Evolutionary conservation across 2,888 invertebrate genomes (phyloP).

Genomic region (Acronicta psi): DNA sequence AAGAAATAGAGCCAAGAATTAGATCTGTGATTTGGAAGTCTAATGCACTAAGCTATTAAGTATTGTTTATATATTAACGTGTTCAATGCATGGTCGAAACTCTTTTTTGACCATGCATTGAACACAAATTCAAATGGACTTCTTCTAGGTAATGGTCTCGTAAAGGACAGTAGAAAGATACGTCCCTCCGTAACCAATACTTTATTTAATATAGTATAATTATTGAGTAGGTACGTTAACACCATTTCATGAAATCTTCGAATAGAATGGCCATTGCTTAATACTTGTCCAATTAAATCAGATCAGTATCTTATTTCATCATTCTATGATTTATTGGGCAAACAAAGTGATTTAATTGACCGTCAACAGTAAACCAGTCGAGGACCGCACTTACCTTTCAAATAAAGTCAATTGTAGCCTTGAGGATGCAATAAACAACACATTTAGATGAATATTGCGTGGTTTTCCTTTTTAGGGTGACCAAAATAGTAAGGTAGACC

Average conservation of each 20-base stretch:
- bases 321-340: conserved; percentile 50
- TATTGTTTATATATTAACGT: too few species aligned
- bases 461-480: conserved; percentile 42
- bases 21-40: too few species aligned
- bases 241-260: conserved; percentile 18
- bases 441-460: conserved; percentile 24
- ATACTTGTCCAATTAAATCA: conserved; percentile 45
- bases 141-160: too few species aligned
- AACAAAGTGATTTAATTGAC: conserved; percentile 54
- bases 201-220: too few species aligned
- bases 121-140: too few species aligned
- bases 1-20: too few species aligned
- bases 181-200: too few species aligned
- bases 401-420: conserved; percentile 42
- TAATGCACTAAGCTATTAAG: too few species aligned
- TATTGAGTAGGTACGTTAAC: not conserved
- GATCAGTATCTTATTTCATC: conserved; percentile 50
- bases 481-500: too few species aligned
- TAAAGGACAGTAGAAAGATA: too few species aligned
- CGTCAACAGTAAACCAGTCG: conserved; percentile 45
- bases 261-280: conserved; percentile 31
- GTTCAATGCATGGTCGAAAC: too few species aligned
- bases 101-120: too few species aligned
- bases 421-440: conserved; percentile 34
- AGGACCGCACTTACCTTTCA: conserved; percentile 45